A percentile compares a stretch with the other conserved stretches of the same genome.
phyloP scores from a whole-genome alignment of 2,888 invertebrate genomes.

The Girardia tigrina region DNA sequence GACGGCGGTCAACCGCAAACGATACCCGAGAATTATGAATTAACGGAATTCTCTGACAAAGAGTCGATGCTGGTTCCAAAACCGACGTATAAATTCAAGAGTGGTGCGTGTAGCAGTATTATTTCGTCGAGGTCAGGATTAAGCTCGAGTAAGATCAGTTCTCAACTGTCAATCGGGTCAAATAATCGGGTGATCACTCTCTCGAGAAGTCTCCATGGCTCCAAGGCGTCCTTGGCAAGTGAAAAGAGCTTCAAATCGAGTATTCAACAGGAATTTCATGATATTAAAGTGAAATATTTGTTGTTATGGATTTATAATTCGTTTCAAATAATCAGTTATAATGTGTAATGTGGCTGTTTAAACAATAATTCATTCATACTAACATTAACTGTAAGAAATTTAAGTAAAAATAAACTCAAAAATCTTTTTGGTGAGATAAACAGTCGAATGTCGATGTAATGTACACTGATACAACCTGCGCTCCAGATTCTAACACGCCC shows the following conservation, averaged over 20 bases:
- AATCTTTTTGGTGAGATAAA: no score
- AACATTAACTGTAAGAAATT: no score
- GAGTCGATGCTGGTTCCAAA: neutral
- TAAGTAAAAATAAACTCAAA: no score
- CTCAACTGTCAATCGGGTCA: neutral
- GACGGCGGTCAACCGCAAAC: neutral
- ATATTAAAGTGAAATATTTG: neutral
- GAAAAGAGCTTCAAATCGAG: conserved; percentile 21
- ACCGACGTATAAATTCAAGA: neutral
- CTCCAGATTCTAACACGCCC: no score
- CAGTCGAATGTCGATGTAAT: no score
- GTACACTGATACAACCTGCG: no score
- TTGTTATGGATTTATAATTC: no score
- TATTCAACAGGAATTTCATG: conserved; percentile 31
- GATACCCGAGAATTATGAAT: neutral
- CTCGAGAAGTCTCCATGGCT: conserved; percentile 33
- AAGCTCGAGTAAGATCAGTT: neutral
- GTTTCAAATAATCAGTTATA: no score
- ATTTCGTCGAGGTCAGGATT: neutral
- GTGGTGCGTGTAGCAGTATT: neutral
- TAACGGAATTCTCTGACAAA: neutral
- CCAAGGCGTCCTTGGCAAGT: conserved; percentile 32
- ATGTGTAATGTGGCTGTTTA: no score
- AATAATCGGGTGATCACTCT: neutral
- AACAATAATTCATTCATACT: no score